Evolutionary conservation across 2,113 vertebrate species (phyloP), one percentile per base, ranked within the genome.

Genomic region (Boleophthalmus pectinirostris): DNA sequence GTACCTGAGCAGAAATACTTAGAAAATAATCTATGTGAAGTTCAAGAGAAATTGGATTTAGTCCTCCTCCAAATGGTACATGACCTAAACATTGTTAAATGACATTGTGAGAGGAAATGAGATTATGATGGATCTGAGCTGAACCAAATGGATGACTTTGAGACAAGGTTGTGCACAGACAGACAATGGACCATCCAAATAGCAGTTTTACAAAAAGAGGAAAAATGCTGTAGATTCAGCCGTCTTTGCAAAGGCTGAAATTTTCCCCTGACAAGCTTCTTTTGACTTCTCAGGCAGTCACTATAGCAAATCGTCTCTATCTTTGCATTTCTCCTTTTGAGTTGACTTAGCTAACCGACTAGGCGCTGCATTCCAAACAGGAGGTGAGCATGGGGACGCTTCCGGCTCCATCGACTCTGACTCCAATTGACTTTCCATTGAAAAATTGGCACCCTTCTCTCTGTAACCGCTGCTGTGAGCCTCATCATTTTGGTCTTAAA

Each of bases 11-110:
- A 64, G 61, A 61, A 61, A 61, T 33, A 33, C 58, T 61, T 58
- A 33, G 58, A 33, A 35, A 64, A 64, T 64, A 64, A 64, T 64
- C 61, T 64, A 64, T 35, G 58, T 61, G 29, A 64, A n/a, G 29
- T 64, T 64, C 61, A 64, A 43, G 33, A 38, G 33, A 64, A 64
- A 64, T 64, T 64, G 33, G 61, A 64, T 64, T 64, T 64, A 64
- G 33, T 64, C 33, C 33, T 18, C 33, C n/a, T 64, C 16, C 61
- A 64, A 64, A 64, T 64, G 29, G 61, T 64, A 64, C 61, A 64
- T 43, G 61, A 64, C 61, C 61, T 64, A 64, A 64, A 64, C 33
- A 64, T 64, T 64, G 61, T 64, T 64, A 64, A 64, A 64, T 64
- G 61, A 64, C 61, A 64, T 64, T 64, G 61, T 20, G 10, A 35